Evolutionary conservation across 1,140 invertebrate species (phyloP).

Genomic region (Yoshiicerus persimilis): DNA sequence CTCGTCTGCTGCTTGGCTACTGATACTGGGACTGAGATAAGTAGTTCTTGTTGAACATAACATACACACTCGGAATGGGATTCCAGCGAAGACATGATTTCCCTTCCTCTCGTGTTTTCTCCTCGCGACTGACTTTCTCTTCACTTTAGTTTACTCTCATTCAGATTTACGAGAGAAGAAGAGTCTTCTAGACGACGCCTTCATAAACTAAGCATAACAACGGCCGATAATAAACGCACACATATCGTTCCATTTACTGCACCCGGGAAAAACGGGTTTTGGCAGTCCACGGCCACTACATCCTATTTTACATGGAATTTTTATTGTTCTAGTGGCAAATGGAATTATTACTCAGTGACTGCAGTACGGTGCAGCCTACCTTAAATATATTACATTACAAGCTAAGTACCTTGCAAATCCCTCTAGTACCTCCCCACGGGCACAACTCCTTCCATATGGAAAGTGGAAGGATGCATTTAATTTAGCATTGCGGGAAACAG

Average conservation of each 20-base stretch:
- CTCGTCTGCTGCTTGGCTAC: background rate
- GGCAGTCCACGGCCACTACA: background rate
- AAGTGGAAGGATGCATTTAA: background rate
- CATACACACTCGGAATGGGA: background rate
- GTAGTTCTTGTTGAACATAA: background rate
- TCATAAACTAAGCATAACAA: slow-evolving; percentile 19
- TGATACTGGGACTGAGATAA: background rate
- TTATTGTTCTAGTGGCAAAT: background rate
- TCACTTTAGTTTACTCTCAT: background rate
- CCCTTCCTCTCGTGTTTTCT: background rate
- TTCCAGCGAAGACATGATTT: too few relatives aligned
- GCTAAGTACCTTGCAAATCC: background rate
- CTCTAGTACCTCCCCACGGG: background rate
- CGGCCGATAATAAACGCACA: background rate
- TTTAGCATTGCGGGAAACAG: background rate
- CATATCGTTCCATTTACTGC: background rate
- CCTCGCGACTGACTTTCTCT: background rate
- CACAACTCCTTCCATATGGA: background rate
- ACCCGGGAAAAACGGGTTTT: background rate
- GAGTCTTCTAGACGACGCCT: background rate
- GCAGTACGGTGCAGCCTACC: background rate
- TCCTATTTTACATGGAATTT: background rate
- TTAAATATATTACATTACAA: background rate
- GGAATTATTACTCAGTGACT: background rate
- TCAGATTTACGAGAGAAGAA: slow-evolving; percentile 2